Conservation (phyloP, 2,888 invertebrate genomes). For the Diplolepis rosae region DNA sequence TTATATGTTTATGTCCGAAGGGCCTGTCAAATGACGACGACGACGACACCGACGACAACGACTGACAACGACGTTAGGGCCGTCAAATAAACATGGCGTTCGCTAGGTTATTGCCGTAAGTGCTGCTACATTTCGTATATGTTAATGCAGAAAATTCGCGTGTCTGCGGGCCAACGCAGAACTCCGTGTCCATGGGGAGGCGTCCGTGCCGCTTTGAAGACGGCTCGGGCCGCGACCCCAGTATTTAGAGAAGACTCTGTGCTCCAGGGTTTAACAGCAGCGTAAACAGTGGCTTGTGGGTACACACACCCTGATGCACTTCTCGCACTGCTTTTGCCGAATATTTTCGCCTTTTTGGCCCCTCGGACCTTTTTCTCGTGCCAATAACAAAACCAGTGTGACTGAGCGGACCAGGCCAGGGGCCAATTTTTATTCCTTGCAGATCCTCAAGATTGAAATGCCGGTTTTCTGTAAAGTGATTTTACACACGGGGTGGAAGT, state of each 20-base stretch:
- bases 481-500: conserved; percentile 55
- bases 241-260: conserved; percentile 32
- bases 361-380: neutral
- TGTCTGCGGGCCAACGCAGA: conserved; percentile 61
- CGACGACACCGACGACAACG: neutral
- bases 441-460: conserved; percentile 48
- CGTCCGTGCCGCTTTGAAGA: conserved; percentile 55
- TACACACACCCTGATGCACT: conserved; percentile 69
- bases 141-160: conserved; percentile 63
- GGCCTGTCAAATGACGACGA: conserved; percentile 22
- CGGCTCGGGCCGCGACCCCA: conserved; percentile 44
- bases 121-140: conserved; percentile 57
- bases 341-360: conserved; percentile 16
- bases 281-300: conserved; percentile 68
- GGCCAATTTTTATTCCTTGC: neutral
- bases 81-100: conserved; percentile 65
- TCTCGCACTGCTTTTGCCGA: conserved; percentile 39
- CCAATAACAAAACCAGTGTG: neutral
- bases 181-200: conserved; percentile 63
- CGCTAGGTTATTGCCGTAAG: conserved; percentile 69
- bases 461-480: conserved; percentile 58
- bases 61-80: conserved; percentile 22
- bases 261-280: conserved; percentile 37
- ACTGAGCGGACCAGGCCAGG: neutral
- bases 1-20: too few species aligned